Evolutionary conservation across 2,113 vertebrate species (phyloP).

Genomic region (Brienomyrus longianalis): DNA sequence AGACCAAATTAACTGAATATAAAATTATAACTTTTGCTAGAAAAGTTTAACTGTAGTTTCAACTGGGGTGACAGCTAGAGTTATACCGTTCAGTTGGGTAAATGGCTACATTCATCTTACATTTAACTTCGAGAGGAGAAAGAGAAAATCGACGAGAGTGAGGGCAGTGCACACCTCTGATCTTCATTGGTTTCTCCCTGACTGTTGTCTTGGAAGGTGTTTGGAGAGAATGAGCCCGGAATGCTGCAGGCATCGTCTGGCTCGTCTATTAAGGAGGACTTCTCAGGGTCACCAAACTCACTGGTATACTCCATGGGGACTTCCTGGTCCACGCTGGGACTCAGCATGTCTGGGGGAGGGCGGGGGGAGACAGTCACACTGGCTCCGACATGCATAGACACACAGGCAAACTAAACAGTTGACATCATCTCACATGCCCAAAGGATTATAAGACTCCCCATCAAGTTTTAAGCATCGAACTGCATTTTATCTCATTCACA

Average conservation of each 20-base stretch:
- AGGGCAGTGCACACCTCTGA: slow-evolving; percentile 58
- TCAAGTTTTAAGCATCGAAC: neutral
- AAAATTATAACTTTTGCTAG: neutral
- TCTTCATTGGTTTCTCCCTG: slow-evolving; percentile 63
- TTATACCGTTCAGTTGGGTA: neutral
- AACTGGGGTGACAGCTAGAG: neutral
- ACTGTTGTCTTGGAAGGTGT: slow-evolving; percentile 61
- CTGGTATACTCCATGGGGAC: slow-evolving; percentile 75
- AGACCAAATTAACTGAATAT: neutral
- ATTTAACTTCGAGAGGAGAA: neutral
- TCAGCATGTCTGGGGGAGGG: slow-evolving; percentile 53
- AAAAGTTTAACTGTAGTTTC: neutral
- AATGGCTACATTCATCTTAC: neutral
- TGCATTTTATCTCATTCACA: neutral
- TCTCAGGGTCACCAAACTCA: slow-evolving; percentile 69
- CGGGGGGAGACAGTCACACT: neutral
- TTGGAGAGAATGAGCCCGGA: slow-evolving; percentile 72
- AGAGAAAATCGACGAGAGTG: neutral
- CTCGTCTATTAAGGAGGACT: slow-evolving; percentile 69
- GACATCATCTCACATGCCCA: neutral
- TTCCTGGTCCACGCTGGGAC: slow-evolving; percentile 61
- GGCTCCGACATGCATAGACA: neutral
- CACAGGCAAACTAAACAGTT: neutral
- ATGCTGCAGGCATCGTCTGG: slow-evolving; percentile 70
- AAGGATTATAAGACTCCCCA: neutral